These are phyloP conservation scores for Cydia strobilella DNA, from an alignment of 1,140 invertebrate species.

Conservation along the genomic window DNA sequence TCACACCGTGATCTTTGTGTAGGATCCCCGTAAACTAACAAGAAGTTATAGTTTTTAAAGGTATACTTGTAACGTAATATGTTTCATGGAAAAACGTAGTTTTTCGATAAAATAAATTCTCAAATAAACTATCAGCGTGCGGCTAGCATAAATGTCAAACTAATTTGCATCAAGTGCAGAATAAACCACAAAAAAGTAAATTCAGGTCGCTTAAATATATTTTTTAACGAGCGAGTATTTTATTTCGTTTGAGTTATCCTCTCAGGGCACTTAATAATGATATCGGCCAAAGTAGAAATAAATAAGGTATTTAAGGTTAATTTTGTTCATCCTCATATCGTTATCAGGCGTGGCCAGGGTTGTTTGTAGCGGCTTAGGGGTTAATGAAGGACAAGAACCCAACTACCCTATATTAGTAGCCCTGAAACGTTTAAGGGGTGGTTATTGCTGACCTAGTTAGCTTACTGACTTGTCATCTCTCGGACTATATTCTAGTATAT, in stretches of 20 bases:
- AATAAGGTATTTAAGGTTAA: slow-evolving; percentile 1
- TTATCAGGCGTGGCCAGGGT: slow-evolving; percentile 22
- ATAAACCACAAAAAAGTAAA: background rate
- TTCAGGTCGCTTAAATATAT: background rate
- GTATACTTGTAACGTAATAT: too few species aligned
- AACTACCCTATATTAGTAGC: slow-evolving; percentile 15
- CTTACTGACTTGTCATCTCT: background rate
- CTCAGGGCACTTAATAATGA: background rate
- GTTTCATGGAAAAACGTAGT: background rate
- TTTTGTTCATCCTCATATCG: slow-evolving; percentile 14
- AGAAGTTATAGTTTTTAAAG: too few species aligned
- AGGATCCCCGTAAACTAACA: too few species aligned
- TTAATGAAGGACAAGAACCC: slow-evolving; percentile 6
- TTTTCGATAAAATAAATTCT: background rate
- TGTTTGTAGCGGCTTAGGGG: slow-evolving; percentile 9
- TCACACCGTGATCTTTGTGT: too few species aligned
- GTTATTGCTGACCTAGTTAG: background rate
- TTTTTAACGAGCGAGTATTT: background rate
- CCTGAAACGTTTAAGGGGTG: background rate
- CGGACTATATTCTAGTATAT: background rate
- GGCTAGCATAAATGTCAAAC: background rate
- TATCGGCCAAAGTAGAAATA: slow-evolving; percentile 12
- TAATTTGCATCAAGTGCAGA: background rate
- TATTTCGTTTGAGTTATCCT: background rate
- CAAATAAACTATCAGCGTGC: background rate